Conservation (phyloP, 2,113 vertebrate species). For the Pycnonotus jocosus region DNA sequence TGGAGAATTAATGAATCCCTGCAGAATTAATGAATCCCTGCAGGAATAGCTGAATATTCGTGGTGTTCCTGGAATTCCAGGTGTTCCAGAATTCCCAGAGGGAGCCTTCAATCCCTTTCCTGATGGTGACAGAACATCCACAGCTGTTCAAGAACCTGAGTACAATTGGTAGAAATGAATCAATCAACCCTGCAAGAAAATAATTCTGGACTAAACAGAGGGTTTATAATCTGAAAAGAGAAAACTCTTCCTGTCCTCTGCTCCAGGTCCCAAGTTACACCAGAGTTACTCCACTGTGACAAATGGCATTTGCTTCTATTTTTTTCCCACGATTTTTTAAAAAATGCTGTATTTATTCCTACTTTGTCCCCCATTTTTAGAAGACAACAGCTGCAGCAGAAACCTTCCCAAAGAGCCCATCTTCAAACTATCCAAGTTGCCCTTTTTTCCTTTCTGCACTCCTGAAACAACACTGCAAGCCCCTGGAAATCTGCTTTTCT, state of each 20-base stretch:
- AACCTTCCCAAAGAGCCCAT: neutral
- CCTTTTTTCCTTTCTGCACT: neutral
- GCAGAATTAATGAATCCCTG: neutral
- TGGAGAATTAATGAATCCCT: neutral
- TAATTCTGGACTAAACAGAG: neutral
- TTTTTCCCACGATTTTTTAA: no score
- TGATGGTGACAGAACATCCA: neutral
- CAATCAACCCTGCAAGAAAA: neutral
- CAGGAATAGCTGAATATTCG: neutral
- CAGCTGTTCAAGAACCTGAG: neutral
- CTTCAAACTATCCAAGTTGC: neutral
- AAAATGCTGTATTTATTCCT: no score
- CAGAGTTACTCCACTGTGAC: neutral
- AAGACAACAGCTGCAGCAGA: neutral
- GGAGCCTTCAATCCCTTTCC: neutral
- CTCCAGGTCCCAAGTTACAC: neutral
- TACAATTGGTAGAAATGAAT: neutral
- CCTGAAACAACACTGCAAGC: neutral
- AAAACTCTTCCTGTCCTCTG: neutral
- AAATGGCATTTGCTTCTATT: neutral
- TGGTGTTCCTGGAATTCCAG: neutral
- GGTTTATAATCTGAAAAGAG: neutral
- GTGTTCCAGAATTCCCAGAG: rapidly evolving
- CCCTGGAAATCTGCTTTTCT: neutral
- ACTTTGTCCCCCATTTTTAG: neutral